Conservation (phyloP, 2,888 invertebrate species). For the Cenopis cana region DNA sequence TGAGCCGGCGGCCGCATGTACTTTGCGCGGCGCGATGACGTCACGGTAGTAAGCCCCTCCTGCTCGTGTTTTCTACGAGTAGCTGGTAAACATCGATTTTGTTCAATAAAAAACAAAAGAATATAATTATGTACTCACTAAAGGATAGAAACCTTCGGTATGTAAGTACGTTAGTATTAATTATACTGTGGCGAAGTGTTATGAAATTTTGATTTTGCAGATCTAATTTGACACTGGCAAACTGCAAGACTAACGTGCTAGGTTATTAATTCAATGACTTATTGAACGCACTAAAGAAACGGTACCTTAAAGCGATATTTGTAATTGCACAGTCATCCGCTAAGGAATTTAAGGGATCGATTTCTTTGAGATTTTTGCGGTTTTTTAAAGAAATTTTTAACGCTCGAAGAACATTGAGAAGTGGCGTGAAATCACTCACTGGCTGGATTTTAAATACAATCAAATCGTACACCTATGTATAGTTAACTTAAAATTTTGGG, state of each 20-base stretch:
- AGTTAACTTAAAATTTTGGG: no score
- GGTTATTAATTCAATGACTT: neutral
- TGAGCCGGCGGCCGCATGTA: no score
- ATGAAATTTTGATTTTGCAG: neutral
- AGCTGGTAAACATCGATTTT: no score
- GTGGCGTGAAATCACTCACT: neutral
- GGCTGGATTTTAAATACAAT: neutral
- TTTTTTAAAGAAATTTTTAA: conserved; percentile 37
- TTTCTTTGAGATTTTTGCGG: conserved; percentile 41
- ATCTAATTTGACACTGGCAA: neutral
- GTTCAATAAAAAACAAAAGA: no score
- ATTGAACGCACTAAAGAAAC: neutral
- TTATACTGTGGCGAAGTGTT: neutral
- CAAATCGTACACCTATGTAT: no score
- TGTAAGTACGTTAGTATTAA: no score
- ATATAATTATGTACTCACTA: no score
- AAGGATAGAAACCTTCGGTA: no score
- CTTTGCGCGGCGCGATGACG: no score
- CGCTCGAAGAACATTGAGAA: conserved; percentile 29
- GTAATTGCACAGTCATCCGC: conserved; percentile 78
- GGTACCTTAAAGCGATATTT: conserved; percentile 53
- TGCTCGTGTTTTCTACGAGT: no score
- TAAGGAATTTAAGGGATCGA: conserved; percentile 50
- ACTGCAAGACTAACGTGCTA: neutral
- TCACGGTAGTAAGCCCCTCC: no score